Evolutionary conservation across 2,888 invertebrate species (phyloP).

Genomic region (Muschampia plurimacula): DNA sequence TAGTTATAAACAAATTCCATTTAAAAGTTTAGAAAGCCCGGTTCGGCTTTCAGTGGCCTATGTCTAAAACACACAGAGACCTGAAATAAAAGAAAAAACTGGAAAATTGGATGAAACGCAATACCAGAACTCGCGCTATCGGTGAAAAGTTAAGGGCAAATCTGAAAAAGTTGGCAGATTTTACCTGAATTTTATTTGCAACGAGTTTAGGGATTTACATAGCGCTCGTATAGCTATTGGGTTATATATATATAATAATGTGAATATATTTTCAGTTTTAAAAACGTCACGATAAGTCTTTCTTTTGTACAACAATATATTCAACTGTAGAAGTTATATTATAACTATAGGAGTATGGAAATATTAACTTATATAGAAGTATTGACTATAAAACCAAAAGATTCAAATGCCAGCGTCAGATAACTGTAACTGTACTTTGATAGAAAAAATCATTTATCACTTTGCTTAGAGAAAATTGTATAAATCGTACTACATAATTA

Average conservation of each 20-base stretch:
- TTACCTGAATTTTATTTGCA: conserved; percentile 18
- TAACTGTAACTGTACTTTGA: too few species aligned
- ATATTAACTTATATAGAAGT: too few species aligned
- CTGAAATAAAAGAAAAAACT: conserved; percentile 22
- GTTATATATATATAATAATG: background rate
- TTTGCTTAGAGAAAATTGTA: too few species aligned
- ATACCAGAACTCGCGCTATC: conserved; percentile 32
- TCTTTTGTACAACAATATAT: too few species aligned
- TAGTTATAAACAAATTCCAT: conserved; percentile 33
- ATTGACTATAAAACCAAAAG: too few species aligned
- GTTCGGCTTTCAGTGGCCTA: conserved; percentile 35
- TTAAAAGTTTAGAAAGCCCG: conserved; percentile 34
- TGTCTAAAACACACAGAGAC: conserved; percentile 33
- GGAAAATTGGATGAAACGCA: conserved; percentile 35
- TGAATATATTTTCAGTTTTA: too few species aligned
- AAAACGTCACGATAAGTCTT: too few species aligned
- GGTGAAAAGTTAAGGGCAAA: conserved; percentile 35
- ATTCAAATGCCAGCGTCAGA: too few species aligned
- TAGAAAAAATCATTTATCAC: too few species aligned
- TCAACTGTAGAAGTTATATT: too few species aligned
- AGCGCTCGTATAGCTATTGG: background rate
- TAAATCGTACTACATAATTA: too few species aligned
- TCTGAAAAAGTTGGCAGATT: conserved; percentile 24
- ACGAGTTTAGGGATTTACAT: conserved; percentile 9
- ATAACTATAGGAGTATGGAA: too few species aligned